A percentile compares a stretch with the other conserved stretches of the same genome.
These are phyloP conservation scores for Sminthopsis crassicaudata DNA, from an alignment of 2,113 vertebrate genomes.

Conservation along the genomic window DNA sequence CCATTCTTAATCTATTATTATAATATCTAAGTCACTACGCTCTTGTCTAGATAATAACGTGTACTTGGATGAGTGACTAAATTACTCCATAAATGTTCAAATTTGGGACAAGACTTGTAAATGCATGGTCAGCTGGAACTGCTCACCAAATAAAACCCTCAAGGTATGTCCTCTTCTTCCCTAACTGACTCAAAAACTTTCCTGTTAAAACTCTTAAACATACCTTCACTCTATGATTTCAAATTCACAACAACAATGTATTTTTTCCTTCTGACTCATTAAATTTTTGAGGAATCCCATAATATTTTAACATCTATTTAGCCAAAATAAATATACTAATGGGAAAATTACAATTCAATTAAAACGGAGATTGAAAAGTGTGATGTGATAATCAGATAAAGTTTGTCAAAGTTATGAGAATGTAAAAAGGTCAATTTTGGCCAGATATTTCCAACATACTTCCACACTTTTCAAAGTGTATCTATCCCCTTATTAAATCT, in stretches of 20 bases:
- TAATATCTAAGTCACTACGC: not conserved
- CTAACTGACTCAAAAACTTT: not conserved
- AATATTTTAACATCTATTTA: not conserved
- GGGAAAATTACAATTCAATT: not conserved
- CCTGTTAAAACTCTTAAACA: not conserved
- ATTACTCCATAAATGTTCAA: not conserved
- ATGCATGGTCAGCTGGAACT: not conserved
- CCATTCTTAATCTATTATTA: not conserved
- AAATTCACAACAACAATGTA: not conserved
- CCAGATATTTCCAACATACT: not conserved
- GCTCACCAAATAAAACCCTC: not conserved
- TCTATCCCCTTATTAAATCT: too few relatives aligned
- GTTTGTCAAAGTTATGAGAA: not conserved
- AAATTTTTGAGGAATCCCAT: not conserved
- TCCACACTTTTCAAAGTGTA: not conserved
- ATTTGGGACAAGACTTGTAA: not conserved
- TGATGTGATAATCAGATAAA: not conserved
- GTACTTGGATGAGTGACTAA: not conserved
- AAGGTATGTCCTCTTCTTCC: not conserved
- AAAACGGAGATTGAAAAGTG: too few relatives aligned
- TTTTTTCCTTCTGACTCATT: not conserved
- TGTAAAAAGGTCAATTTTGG: not conserved
- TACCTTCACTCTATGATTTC: not conserved
- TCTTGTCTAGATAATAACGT: not conserved
- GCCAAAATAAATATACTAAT: not conserved